These are phyloP conservation scores for Pseudocheirus occidentalis DNA, from an alignment of 2,797 vertebrate genomes.

Conservation along the genomic window DNA sequence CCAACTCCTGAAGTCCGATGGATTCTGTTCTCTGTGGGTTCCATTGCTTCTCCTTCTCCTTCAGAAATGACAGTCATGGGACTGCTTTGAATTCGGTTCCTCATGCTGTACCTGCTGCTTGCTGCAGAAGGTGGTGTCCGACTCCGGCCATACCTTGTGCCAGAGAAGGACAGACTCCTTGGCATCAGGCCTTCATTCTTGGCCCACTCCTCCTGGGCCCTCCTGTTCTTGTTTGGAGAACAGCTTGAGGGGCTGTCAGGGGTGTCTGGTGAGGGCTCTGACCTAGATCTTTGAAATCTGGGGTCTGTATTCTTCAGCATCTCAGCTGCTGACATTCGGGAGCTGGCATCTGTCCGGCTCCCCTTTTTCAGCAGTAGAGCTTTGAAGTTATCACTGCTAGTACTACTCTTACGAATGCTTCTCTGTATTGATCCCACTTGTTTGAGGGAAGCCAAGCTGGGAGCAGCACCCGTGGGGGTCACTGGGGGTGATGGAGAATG, in stretches of 20 bases:
- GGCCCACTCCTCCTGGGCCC: slow-evolving; percentile 92
- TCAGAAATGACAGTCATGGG: slow-evolving; percentile 99
- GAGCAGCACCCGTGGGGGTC: slow-evolving; percentile 84
- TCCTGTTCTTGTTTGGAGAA: slow-evolving; percentile 88
- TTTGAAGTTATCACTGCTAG: slow-evolving; percentile 98
- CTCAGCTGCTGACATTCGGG: slow-evolving; percentile 96
- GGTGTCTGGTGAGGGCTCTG: slow-evolving; percentile 83
- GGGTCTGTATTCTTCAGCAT: slow-evolving; percentile 97
- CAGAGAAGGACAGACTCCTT: slow-evolving; percentile 88
- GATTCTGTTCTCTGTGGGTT: slow-evolving; percentile 76
- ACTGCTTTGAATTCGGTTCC: slow-evolving; percentile 96
- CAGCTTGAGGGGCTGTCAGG: slow-evolving; percentile 85
- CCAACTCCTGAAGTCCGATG: slow-evolving; percentile 70
- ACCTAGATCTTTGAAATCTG: slow-evolving; percentile 88
- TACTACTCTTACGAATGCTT: slow-evolving; percentile 93
- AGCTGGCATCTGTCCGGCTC: slow-evolving; percentile 93
- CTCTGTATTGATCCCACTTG: slow-evolving; percentile 94
- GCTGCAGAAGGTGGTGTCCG: slow-evolving; percentile 95
- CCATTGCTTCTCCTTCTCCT: slow-evolving; percentile 90
- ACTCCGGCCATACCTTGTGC: slow-evolving; percentile 90
- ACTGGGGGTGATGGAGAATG: slow-evolving; percentile 87
- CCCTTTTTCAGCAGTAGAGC: slow-evolving; percentile 97
- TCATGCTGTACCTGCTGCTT: slow-evolving; percentile 96
- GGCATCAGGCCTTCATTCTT: slow-evolving; percentile 90
- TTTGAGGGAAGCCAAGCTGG: slow-evolving; percentile 84